Percentiles rank a stretch among this genome's conserved stretches.
phyloP scores from a whole-genome alignment of 2,113 vertebrate species.

The Plecotus auritus region DNA sequence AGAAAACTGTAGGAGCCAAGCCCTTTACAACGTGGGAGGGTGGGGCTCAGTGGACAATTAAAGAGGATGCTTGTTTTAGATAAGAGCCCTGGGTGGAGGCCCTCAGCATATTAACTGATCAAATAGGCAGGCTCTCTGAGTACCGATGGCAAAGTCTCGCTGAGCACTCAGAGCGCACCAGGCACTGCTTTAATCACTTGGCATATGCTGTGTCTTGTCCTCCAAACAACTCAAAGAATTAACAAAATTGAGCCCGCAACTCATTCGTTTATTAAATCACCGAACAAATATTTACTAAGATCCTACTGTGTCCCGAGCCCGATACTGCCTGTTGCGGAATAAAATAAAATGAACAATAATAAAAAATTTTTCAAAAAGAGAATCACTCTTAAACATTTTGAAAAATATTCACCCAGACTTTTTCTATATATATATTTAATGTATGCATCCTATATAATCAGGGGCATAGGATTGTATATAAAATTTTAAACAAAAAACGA shows the following conservation, averaged over 20 bases:
- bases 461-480: neutral
- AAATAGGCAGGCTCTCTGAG: neutral
- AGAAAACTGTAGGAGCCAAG: neutral
- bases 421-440: neutral
- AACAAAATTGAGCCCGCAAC: neutral
- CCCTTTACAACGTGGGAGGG: neutral
- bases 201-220: neutral
- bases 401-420: neutral
- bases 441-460: neutral
- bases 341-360: too few relatives aligned
- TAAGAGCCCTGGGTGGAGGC: neutral
- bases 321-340: neutral
- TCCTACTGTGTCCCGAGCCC: neutral
- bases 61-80: neutral
- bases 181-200: neutral
- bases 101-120: neutral
- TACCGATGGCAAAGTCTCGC: neutral
- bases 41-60: neutral
- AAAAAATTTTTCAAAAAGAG: neutral
- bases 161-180: neutral
- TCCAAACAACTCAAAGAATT: neutral
- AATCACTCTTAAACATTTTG: neutral
- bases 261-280: neutral
- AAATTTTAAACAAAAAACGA: conserved; percentile 6
- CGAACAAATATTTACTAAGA: neutral